Conservation (phyloP, 2,888 invertebrate species). For the Campoplex capitator region DNA sequence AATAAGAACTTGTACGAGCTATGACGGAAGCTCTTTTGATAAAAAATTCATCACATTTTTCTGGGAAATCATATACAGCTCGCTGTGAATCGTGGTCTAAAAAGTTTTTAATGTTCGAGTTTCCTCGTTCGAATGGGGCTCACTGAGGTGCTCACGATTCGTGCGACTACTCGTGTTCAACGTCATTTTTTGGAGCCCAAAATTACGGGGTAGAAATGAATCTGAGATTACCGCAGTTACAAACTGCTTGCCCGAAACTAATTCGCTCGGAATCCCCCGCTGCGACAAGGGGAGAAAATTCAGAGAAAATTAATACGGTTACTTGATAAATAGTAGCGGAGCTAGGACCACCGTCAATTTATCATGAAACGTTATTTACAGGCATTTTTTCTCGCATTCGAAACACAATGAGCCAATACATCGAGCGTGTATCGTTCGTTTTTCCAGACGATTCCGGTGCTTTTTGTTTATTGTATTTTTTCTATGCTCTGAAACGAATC, state of each 20-base stretch:
- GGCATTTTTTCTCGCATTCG: conserved; percentile 25
- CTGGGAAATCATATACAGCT: neutral
- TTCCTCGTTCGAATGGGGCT: neutral
- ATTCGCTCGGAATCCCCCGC: too few relatives aligned
- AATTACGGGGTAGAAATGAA: neutral
- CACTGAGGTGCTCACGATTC: neutral
- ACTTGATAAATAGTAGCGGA: conserved; percentile 23
- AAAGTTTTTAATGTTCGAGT: neutral
- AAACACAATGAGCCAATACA: conserved; percentile 46
- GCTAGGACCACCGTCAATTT: conserved; percentile 48
- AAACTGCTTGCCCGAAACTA: neutral
- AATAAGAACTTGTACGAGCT: neutral
- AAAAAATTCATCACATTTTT: conserved; percentile 1
- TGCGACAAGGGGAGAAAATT: too few relatives aligned
- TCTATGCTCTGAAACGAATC: neutral
- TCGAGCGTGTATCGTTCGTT: neutral
- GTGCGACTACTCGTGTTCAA: neutral
- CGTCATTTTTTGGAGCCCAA: neutral
- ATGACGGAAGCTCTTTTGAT: neutral
- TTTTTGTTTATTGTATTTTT: neutral
- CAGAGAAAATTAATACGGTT: conserved; percentile 22
- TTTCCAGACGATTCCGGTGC: neutral
- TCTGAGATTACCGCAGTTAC: neutral
- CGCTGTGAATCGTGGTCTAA: neutral
- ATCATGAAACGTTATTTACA: conserved; percentile 43